Conservation (phyloP, 2,113 vertebrate species). For the Oreochromis niloticus region DNA sequence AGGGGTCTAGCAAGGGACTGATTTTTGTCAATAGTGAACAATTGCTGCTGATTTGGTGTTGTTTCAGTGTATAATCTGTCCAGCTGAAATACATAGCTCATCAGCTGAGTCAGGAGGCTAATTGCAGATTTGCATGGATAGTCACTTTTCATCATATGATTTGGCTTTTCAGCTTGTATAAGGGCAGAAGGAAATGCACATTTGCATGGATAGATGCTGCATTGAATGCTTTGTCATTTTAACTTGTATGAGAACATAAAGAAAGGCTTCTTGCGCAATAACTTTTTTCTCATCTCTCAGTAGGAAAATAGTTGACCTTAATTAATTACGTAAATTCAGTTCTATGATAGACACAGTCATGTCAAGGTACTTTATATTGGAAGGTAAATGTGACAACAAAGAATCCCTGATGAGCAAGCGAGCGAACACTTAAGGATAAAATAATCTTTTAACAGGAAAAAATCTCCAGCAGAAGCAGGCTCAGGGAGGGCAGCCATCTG, state of each 20-base stretch:
- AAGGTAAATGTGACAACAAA: neutral
- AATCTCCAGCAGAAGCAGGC: neutral
- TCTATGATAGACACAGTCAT: neutral
- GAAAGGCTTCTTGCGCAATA: neutral
- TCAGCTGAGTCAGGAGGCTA: constrained; percentile 60
- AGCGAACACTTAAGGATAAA: neutral
- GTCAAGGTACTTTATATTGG: neutral
- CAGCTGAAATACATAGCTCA: constrained; percentile 35
- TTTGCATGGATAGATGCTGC: constrained; percentile 41
- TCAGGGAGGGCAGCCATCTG: neutral
- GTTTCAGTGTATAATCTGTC: constrained; percentile 19
- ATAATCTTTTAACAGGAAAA: neutral
- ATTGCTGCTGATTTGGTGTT: constrained; percentile 58
- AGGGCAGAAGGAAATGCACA: neutral
- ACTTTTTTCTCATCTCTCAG: neutral
- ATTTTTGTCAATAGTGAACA: constrained; percentile 58
- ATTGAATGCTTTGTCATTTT: constrained; percentile 26
- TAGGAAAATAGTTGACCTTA: neutral
- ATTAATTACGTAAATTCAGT: neutral
- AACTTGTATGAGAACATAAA: neutral
- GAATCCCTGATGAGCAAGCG: neutral
- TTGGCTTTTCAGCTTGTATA: constrained; percentile 1
- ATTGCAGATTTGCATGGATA: constrained; percentile 34
- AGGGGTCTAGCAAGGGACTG: constrained; percentile 11
- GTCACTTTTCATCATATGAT: constrained; percentile 46